Evolutionary conservation across 1,140 invertebrate genomes (phyloP).

Genomic region (Caerostris darwini): DNA sequence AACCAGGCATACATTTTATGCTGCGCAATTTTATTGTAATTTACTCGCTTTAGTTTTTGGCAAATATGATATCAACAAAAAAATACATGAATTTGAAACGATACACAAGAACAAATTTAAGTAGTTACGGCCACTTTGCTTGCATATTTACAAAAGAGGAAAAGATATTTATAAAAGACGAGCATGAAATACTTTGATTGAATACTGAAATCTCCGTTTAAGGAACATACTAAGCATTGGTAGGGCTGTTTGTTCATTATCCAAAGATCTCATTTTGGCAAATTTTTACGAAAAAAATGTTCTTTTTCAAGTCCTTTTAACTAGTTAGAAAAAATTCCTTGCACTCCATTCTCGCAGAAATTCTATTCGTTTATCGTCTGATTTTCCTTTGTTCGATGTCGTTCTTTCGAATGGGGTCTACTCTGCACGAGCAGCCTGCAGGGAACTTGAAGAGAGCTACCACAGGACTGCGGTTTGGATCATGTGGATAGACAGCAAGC

Average conservation of each 20-base stretch:
- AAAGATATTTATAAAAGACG: background rate
- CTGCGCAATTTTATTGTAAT: background rate
- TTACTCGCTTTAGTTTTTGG: background rate
- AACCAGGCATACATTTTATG: too few relatives aligned
- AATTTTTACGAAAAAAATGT: background rate
- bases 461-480: conserved; percentile 80
- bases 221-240: background rate
- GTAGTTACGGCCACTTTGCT: background rate
- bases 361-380: background rate
- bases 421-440: conserved; percentile 82
- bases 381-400: conserved; percentile 72
- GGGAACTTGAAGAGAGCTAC: conserved; percentile 83
- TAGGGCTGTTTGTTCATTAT: conserved; percentile 23
- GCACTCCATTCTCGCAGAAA: background rate
- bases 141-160: conserved; percentile 12
- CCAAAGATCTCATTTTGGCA: conserved; percentile 27
- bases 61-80: background rate
- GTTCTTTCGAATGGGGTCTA: conserved; percentile 80
- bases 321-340: background rate
- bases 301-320: background rate
- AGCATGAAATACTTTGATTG: background rate
- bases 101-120: background rate
- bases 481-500: conserved; percentile 82
- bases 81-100: background rate
- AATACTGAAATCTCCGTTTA: conserved; percentile 26